Conservation (phyloP, 2,113 vertebrate genomes). For the Ivindomyrus marchei region DNA sequence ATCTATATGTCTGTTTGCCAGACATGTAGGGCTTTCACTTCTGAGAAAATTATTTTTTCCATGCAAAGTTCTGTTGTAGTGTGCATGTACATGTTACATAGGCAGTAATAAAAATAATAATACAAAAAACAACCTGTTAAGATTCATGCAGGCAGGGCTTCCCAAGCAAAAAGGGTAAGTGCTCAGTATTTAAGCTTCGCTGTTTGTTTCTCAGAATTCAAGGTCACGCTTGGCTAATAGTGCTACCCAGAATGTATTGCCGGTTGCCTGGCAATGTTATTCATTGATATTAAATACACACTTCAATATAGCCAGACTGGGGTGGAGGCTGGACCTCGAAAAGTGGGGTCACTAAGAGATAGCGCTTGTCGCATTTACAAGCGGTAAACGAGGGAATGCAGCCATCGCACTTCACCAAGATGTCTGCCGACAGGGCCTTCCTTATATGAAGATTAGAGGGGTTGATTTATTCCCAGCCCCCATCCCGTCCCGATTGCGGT, state of each 20-base stretch:
- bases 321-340: conserved; percentile 49
- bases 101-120: neutral
- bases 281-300: conserved; percentile 63
- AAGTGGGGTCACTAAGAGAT: conserved; percentile 54
- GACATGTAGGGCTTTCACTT: neutral
- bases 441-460: conserved; percentile 38
- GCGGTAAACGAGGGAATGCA: conserved; percentile 51
- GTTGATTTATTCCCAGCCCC: neutral
- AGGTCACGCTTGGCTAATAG: conserved; percentile 53
- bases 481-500: neutral
- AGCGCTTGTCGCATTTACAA: conserved; percentile 66
- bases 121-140: conserved; percentile 14
- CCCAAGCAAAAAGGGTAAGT: conserved; percentile 31
- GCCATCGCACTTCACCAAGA: conserved; percentile 39
- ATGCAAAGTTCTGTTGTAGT: neutral
- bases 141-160: conserved; percentile 30
- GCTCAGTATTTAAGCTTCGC: conserved; percentile 47
- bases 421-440: conserved; percentile 48
- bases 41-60: neutral
- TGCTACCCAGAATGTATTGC: conserved; percentile 42
- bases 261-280: conserved; percentile 66
- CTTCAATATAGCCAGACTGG: conserved; percentile 51
- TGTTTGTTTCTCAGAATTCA: conserved; percentile 65
- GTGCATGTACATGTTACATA: neutral
- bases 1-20: neutral